These are phyloP conservation scores for Porites evermanni DNA, from an alignment of 92 coral and sea anemone species.

Conservation along the genomic window DNA sequence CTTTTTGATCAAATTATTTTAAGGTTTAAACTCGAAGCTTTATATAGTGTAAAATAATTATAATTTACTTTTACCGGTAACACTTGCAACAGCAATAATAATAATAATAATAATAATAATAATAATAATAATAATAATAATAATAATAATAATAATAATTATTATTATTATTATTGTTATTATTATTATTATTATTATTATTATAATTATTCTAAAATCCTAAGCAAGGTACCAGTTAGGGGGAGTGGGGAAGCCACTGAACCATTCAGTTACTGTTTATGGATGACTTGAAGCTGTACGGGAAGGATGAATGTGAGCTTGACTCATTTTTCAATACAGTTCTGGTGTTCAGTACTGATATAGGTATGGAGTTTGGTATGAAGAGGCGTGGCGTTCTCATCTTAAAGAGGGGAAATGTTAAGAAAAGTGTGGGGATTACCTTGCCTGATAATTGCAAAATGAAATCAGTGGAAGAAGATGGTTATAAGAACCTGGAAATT, in stretches of 20 bases:
- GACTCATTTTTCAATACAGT: conserved; percentile 51
- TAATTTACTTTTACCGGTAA: too few relatives aligned
- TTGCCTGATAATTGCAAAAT: conserved; percentile 37
- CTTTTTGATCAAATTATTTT: too few relatives aligned
- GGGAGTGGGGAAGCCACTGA: neutral
- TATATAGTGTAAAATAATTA: too few relatives aligned
- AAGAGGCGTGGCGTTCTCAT: conserved; percentile 48
- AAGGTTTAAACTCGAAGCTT: too few relatives aligned
- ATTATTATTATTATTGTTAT: too few relatives aligned
- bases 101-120: too few relatives aligned
- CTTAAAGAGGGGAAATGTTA: conserved; percentile 44
- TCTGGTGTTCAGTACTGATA: conserved; percentile 48
- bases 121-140: too few relatives aligned
- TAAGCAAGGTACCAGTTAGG: conserved; percentile 23
- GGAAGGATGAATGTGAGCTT: conserved; percentile 46
- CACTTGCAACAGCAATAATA: too few relatives aligned
- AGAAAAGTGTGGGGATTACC: conserved; percentile 29
- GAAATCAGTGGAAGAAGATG: neutral
- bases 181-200: too few relatives aligned
- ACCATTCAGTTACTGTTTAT: conserved; percentile 43
- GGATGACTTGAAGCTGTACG: conserved; percentile 63
- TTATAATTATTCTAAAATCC: too few relatives aligned
- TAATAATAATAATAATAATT: too few relatives aligned
- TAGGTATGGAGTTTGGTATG: conserved; percentile 56
- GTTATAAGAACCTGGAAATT: neutral